Base-by-base conservation (phyloP, 2,113 vertebrate genomes). In the Columba livia region DNA sequence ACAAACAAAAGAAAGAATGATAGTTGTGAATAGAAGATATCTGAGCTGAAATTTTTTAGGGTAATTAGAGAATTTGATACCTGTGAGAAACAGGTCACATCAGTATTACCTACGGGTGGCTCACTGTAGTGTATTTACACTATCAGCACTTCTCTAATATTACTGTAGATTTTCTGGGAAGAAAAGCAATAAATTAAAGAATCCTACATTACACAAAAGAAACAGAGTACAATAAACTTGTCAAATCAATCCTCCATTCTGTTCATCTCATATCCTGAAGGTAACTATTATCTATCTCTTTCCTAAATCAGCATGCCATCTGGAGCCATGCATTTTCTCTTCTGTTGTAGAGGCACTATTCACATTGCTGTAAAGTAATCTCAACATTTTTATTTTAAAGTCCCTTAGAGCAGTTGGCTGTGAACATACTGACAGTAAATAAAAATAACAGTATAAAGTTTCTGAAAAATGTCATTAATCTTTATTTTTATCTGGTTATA, bases 31-130 rank as follows among this genome's bases (percentile, higher is more conserved):
- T 29, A 97, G 83, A 93, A 82, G 94, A 95, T 31, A 92, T 71
- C 53, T 85, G 94, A 97, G 94, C 82, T 74, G 79, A 95, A 95
- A 77, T 95, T 93, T 97, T 96, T 89, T 67, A 94, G 61, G 64
- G 82, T 89, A 96, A 93, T 81, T 96, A 95, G 73, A 77, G 74
- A 97, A 97, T 83, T 44, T 90, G 95, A 97, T 97, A 96, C 79
- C 62, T 96, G 86, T 97, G 97, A 97, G 96, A 97, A 98, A 64
- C 57, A 85, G 94, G 65, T 53, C 77, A 86, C 69, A 78, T 87
- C 89, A 56, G 44, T 66, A 16, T 96, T 90, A 88, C 77, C 85
- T 94, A 60, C 92, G 96, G 88, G 93, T 94, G 91, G 60, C 72
- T 97, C 89, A 79, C 94, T 87, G 81, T 66, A 61, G 58, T 57